Evolutionary conservation across 2,888 invertebrate genomes (phyloP), one percentile per base, ranked within the genome.

Genomic region (Idaea aversata): DNA sequence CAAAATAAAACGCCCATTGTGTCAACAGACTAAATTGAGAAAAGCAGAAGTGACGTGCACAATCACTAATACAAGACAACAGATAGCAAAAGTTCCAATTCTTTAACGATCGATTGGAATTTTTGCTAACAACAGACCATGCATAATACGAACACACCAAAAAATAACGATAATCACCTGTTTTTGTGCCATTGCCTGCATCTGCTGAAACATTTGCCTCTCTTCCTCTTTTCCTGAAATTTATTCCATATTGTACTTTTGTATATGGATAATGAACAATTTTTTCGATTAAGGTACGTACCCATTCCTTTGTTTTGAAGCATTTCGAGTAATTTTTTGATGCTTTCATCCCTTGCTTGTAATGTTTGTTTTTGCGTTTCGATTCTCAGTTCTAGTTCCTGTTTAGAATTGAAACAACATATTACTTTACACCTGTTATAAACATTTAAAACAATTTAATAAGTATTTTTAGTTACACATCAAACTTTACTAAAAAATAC

Each of bases 321-420:
- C 98, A 99, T 99, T 94, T 99, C 99, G 83, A 99, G 94, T 81
- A 99, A 95, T 92, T 99, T 99, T 94, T 99, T 99, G 88, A 99
- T 99, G 91, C 98, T 99, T 85, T 99, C 99, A 92, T 99, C 99
- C 79, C 99, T 95, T 62, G 99, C 98, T 85, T 97, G 97, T 75
- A 99, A 94, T 61, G 99, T 99, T 93, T 99, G 99, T 91, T 99
- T 99, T 93, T 99, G 99, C 47, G 99, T 98, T 90, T 99, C 99
- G 83, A 99, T 98, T 80, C 99, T 95, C 82, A 99, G 94, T 92
- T 99, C 99, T 91, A 99, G 94, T 93, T 99, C 99, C 96, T 98
- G 94, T 67, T 93, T 70, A 61, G 69, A 75, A 72, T 63, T 57
- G 72, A 75, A 75, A 71, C 70, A 61, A 66, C 58, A 70, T 68